These are phyloP conservation scores for Aspidoscelis tigris DNA, from an alignment of 2,113 vertebrate species.

Conservation along the genomic window DNA sequence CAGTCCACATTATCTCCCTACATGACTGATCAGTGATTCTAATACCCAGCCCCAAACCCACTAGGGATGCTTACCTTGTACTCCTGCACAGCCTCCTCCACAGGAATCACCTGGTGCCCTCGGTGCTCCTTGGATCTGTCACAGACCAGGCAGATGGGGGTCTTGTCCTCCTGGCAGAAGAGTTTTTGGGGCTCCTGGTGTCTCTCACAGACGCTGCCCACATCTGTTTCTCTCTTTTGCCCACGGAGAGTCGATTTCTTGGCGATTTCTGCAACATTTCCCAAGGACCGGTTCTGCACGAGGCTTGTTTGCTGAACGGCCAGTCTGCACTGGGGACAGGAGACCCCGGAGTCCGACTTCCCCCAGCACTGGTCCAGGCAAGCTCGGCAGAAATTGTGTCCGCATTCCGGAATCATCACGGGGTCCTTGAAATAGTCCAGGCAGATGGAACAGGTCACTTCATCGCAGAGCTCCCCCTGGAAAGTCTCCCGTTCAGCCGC, in stretches of 20 bases:
- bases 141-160: not conserved
- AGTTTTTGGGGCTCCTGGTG: not conserved
- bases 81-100: not conserved
- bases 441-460: not conserved
- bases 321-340: not conserved
- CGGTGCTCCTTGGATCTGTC: constrained; percentile 2
- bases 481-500: too few species aligned
- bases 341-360: not conserved
- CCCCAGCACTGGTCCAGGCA: not conserved
- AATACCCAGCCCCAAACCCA: not conserved
- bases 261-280: not conserved
- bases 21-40: too few species aligned
- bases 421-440: not conserved
- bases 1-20: too few species aligned
- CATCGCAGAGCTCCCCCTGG: not conserved
- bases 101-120: not conserved
- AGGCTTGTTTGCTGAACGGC: not conserved
- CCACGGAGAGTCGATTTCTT: not conserved
- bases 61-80: not conserved
- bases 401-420: not conserved
- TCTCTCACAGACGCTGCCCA: not conserved
- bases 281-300: not conserved
- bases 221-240: not conserved
- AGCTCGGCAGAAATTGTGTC: not conserved
- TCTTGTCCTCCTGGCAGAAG: not conserved